Base-by-base conservation (phyloP, 1,140 invertebrate genomes). In the Triops cancriformis region DNA sequence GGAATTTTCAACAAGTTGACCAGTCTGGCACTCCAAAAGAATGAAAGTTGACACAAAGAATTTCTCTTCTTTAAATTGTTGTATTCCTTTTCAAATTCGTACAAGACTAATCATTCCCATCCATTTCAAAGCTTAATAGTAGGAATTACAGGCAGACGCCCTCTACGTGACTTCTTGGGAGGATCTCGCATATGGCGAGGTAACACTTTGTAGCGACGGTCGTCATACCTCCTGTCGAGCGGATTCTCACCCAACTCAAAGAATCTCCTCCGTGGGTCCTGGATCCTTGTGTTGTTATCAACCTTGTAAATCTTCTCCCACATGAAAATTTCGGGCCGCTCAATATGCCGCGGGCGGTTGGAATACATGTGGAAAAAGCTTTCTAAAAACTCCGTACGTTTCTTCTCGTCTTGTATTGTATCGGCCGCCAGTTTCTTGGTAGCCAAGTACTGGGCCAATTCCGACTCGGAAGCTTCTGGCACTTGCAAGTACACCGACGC, bases 221-320 rank as follows among this genome's bases (percentile, higher is more conserved):
- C 75, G 42, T 79, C 78, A 12, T 76, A 79, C 14, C 75, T 23
- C 31, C 72, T n/a, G 12, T 41, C 26, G 9, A 23, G 23, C 26
- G 75, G 74, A 41, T 72, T 26, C n/a, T 73, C 41, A 26, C 76
- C 12, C 12, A 86, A 84, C 83, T 93, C 89, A 85, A 91, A 93
- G 79, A 88, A 89, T 73, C 90, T 86, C 27, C 86, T 84, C 81
- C 85, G 90, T n/a, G 88, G 86, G 79, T 93, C 91, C 83, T 90
- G 82, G 51, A 87, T 87, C 77, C 90, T 85, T 0, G 89, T 91
- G 18, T 91, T 87, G 79, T 89, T 82, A 80, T 90, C 83, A 37
- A 92, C 89, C 82, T 92, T 90, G 81, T 92, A 95, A 76, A 94
- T 90, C 74, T 88, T 88, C 80, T 93, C 91, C 92, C 92, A 95